Evolutionary conservation across 2,113 vertebrate species (phyloP).

Genomic region (Rhynchomys soricoides): DNA sequence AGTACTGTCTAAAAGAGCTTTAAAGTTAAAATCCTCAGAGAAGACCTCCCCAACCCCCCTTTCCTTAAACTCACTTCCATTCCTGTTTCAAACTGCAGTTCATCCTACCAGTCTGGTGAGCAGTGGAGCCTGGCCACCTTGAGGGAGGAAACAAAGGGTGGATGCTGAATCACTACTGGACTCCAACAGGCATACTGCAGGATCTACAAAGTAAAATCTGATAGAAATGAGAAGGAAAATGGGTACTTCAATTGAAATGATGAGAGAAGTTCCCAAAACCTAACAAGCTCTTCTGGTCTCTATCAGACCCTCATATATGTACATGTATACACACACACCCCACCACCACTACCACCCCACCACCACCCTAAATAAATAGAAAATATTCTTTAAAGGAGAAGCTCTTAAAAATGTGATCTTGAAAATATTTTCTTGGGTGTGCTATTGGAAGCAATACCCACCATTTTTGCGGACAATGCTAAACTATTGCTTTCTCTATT

Average conservation of each 20-base stretch:
- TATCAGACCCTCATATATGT: too few species aligned
- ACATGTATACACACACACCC: background rate
- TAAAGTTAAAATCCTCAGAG: too few species aligned
- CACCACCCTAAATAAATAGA: background rate
- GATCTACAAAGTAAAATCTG: background rate
- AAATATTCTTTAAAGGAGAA: background rate
- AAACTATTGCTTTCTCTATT: background rate
- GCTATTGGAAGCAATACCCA: background rate
- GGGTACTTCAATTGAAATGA: background rate
- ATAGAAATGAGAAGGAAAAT: background rate
- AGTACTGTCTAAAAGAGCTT: too few species aligned
- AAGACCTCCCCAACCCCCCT: too few species aligned
- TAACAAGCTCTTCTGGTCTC: background rate
- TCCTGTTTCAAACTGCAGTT: too few species aligned
- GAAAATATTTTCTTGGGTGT: background rate
- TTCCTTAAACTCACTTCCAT: too few species aligned
- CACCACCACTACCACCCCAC: background rate
- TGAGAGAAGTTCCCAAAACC: background rate
- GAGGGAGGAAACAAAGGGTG: too few species aligned
- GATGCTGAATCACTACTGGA: too few species aligned
- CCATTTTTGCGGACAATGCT: background rate
- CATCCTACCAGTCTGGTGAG: too few species aligned
- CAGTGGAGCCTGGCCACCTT: too few species aligned
- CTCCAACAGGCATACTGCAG: background rate
- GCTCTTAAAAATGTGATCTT: background rate